Evolutionary conservation across 2,888 invertebrate genomes (phyloP).

Genomic region (Chalcis sispes): DNA sequence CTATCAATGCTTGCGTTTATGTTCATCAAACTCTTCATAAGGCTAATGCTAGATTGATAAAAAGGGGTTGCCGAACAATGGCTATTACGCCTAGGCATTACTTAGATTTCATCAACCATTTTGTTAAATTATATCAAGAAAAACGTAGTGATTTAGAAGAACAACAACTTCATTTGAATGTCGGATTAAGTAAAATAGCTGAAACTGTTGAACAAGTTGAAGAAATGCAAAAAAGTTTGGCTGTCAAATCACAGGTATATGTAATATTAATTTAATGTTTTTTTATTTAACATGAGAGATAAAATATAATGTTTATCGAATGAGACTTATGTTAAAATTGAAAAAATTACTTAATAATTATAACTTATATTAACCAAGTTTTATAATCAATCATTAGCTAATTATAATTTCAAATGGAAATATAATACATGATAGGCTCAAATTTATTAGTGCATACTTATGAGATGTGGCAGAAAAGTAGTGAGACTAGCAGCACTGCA

Average conservation of each 20-base stretch:
- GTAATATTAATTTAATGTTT: constrained; percentile 41
- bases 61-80: constrained; percentile 96
- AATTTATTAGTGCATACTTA: too few relatives aligned
- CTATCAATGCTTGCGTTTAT: constrained; percentile 99
- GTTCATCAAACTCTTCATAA: constrained; percentile 98
- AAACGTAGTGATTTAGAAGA: constrained; percentile 99
- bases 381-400: too few relatives aligned
- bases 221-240: constrained; percentile 99
- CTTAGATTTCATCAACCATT: constrained; percentile 99
- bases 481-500: too few relatives aligned
- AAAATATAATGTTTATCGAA: too few relatives aligned
- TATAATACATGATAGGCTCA: too few relatives aligned
- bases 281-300: too few relatives aligned
- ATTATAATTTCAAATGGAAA: too few relatives aligned
- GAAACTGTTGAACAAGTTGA: constrained; percentile 99
- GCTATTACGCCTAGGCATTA: constrained; percentile 98
- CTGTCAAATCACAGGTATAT: constrained; percentile 91
- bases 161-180: constrained; percentile 98
- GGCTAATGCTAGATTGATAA: constrained; percentile 92
- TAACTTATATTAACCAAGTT: too few relatives aligned
- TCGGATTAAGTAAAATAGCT: constrained; percentile 98
- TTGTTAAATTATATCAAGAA: constrained; percentile 97
- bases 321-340: too few relatives aligned
- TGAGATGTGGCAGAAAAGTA: too few relatives aligned
- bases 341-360: too few relatives aligned